Evolutionary conservation across 2,113 vertebrate species (phyloP).

Genomic region (Colinus virginianus): DNA sequence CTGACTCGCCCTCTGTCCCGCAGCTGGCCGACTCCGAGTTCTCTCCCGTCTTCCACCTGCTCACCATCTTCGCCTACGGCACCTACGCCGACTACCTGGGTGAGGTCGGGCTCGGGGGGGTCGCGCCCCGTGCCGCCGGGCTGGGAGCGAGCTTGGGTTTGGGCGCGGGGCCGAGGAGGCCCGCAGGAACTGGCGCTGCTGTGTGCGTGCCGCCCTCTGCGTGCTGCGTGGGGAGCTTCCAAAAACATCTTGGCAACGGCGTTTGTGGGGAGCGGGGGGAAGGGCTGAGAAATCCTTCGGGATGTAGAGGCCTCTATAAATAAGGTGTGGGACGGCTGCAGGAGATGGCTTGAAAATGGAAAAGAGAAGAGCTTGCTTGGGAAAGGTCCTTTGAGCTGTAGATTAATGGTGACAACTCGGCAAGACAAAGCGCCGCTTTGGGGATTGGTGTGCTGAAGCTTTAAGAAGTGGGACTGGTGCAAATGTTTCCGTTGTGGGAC

Average conservation of each 20-base stretch:
- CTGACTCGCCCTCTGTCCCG: constrained; percentile 75
- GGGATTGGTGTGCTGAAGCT: not conserved
- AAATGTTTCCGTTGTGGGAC: not conserved
- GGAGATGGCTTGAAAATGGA: not conserved
- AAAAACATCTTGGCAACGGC: not conserved
- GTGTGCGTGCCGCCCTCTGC: fast-evolving
- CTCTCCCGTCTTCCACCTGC: constrained; percentile 91
- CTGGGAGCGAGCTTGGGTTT: not conserved
- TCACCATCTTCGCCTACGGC: constrained; percentile 95
- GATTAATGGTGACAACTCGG: not conserved
- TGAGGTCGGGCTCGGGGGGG: constrained; percentile 47
- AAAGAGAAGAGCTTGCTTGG: not conserved
- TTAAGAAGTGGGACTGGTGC: not conserved
- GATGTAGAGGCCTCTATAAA: not conserved
- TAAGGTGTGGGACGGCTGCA: not conserved
- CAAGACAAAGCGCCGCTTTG: not conserved
- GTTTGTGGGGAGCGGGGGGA: not conserved
- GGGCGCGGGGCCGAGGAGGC: not conserved
- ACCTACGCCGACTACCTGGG: constrained; percentile 96
- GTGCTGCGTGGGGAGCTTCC: fast-evolving
- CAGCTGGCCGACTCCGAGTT: constrained; percentile 94
- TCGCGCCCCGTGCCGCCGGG: not conserved
- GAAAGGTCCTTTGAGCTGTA: not conserved
- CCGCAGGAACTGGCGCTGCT: too few species aligned
- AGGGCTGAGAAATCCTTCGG: not conserved